Conservation (phyloP, 2,113 vertebrate species). For the Protobothrops flavoviridis region DNA sequence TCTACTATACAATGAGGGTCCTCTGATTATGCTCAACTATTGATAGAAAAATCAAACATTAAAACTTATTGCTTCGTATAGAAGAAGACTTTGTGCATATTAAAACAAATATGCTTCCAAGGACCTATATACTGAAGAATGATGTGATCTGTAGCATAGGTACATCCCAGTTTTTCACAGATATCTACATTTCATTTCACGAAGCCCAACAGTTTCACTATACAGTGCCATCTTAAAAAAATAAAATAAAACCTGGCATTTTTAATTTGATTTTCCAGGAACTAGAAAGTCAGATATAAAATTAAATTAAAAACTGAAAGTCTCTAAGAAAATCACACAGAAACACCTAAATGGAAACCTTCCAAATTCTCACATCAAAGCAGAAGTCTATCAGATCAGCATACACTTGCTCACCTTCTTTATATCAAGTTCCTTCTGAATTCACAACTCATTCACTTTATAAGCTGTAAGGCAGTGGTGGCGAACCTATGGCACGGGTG, state of each 20-base stretch:
- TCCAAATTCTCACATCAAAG: not conserved
- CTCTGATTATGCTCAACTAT: not conserved
- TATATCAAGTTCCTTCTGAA: not conserved
- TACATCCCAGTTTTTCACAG: not conserved
- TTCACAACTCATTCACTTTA: not conserved
- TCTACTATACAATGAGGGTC: not conserved
- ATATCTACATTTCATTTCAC: not conserved
- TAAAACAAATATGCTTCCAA: not conserved
- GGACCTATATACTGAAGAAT: not conserved
- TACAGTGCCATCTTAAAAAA: not conserved
- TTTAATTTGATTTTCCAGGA: not conserved
- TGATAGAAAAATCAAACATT: not conserved
- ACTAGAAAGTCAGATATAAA: not conserved
- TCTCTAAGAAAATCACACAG: not conserved
- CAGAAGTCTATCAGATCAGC: not conserved
- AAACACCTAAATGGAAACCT: not conserved
- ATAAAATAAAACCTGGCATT: not conserved
- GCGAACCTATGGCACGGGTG: too few relatives aligned
- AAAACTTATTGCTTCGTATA: not conserved
- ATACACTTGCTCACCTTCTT: not conserved
- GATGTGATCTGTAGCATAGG: not conserved
- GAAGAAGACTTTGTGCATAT: not conserved
- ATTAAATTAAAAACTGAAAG: not conserved
- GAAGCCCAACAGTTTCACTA: not conserved
- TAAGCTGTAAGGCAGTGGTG: not conserved